These are phyloP conservation scores for Glyptemys insculpta DNA, from an alignment of 2,797 vertebrate genomes.

Conservation along the genomic window DNA sequence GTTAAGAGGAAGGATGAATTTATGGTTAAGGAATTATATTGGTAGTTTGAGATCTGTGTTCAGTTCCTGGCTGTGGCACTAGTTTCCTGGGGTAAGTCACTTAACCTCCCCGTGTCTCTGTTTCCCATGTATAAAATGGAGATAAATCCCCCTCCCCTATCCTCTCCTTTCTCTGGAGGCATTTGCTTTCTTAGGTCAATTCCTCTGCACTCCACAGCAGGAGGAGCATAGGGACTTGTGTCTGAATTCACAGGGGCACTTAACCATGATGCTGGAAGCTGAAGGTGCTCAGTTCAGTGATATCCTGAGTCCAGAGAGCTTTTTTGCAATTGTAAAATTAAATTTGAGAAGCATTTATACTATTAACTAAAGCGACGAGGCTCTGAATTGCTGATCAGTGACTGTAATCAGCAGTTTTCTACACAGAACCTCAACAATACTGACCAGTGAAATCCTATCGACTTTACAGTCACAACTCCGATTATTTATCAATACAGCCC, in stretches of 20 bases:
- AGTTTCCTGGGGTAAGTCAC: rapidly evolving
- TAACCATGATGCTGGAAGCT: not conserved
- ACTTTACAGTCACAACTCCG: not conserved
- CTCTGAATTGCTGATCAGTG: not conserved
- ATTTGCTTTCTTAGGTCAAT: not conserved
- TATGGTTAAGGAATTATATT: not conserved
- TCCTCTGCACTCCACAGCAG: not conserved
- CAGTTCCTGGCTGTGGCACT: not conserved
- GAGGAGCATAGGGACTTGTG: not conserved
- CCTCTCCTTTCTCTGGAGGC: not conserved
- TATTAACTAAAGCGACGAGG: not conserved
- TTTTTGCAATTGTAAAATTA: not conserved
- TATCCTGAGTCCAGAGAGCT: not conserved
- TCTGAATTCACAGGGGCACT: not conserved
- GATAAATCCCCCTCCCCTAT: rapidly evolving
- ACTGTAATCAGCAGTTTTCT: rapidly evolving
- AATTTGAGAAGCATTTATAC: not conserved
- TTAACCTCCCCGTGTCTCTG: not conserved
- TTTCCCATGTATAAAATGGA: rapidly evolving
- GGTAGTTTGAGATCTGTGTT: not conserved
- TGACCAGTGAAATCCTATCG: not conserved
- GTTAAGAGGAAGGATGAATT: not conserved
- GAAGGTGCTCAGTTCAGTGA: not conserved
- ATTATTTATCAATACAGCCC: not conserved
- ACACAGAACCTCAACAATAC: not conserved